Conservation (phyloP, 2,888 invertebrate species). For the Thera obeliscata region DNA sequence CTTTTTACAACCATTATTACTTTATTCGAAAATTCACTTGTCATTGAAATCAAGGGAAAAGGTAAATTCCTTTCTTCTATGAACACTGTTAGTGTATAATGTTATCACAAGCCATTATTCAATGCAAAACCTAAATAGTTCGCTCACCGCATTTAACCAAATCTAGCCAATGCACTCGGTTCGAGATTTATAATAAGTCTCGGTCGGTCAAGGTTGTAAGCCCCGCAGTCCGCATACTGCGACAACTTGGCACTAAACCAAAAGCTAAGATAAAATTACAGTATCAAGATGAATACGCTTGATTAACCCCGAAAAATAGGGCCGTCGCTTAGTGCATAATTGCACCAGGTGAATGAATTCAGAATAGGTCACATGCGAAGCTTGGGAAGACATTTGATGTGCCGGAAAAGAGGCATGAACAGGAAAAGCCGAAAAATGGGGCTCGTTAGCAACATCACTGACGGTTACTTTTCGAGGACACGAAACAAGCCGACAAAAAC, state of each 20-base stretch:
- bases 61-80: background rate
- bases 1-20: background rate
- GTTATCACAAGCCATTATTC: background rate
- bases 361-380: constrained; percentile 9
- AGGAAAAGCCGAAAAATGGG: constrained; percentile 52
- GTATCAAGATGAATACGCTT: constrained; percentile 33
- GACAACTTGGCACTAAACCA: constrained; percentile 72
- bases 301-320: constrained; percentile 15
- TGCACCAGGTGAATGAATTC: background rate
- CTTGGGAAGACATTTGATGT: constrained; percentile 32
- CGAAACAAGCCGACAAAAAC: constrained; percentile 58
- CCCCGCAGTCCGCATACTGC: constrained; percentile 68
- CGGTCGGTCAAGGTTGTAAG: constrained; percentile 77
- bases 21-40: no score
- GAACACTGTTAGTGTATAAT: background rate
- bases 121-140: constrained; percentile 4
- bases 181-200: constrained; percentile 57
- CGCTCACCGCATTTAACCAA: constrained; percentile 39
- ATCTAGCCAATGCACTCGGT: constrained; percentile 51
- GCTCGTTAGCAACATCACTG: constrained; percentile 66
- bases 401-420: constrained; percentile 44
- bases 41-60: background rate
- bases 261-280: constrained; percentile 49
- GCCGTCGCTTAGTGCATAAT: constrained; percentile 1
- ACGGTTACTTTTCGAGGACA: constrained; percentile 81